Evolutionary conservation across 2,797 vertebrate species (phyloP).

Genomic region (Thunnus albacares): DNA sequence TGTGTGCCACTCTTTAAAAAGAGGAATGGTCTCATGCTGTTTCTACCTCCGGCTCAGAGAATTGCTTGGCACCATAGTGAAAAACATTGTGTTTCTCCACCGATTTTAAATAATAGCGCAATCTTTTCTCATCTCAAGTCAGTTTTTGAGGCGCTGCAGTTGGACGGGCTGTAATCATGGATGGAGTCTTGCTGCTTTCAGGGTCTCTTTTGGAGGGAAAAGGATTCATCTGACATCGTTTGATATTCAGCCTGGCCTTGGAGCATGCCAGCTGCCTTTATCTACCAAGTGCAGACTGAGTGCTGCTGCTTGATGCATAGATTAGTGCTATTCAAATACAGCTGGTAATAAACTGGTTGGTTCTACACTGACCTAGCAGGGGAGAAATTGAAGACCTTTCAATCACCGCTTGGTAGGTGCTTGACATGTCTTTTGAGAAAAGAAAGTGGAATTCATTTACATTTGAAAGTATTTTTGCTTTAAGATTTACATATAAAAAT

Average conservation of each 20-base stretch:
- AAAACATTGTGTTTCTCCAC: slow-evolving; percentile 68
- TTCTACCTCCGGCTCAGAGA: slow-evolving; percentile 60
- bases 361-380: slow-evolving; percentile 20
- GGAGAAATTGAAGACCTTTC: slow-evolving; percentile 32
- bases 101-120: slow-evolving; percentile 79
- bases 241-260: slow-evolving; percentile 74
- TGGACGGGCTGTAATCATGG: slow-evolving; percentile 68
- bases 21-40: slow-evolving; percentile 69
- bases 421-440: slow-evolving; percentile 13
- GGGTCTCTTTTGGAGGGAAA: slow-evolving; percentile 42
- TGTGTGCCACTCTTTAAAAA: slow-evolving; percentile 44
- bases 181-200: slow-evolving; percentile 64
- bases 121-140: slow-evolving; percentile 72
- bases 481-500: neutral
- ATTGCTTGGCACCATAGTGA: slow-evolving; percentile 67
- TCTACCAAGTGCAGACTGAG: slow-evolving; percentile 70
- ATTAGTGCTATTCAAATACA: slow-evolving; percentile 67
- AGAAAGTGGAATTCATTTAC: neutral
- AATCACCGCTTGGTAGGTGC: slow-evolving; percentile 9
- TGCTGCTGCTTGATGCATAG: slow-evolving; percentile 71
- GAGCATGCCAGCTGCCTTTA: slow-evolving; percentile 74
- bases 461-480: neutral
- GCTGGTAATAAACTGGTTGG: slow-evolving; percentile 49
- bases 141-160: slow-evolving; percentile 26
- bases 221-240: slow-evolving; percentile 60